Conservation (phyloP, 1,140 invertebrate species). For the Leptinotarsa texana region DNA sequence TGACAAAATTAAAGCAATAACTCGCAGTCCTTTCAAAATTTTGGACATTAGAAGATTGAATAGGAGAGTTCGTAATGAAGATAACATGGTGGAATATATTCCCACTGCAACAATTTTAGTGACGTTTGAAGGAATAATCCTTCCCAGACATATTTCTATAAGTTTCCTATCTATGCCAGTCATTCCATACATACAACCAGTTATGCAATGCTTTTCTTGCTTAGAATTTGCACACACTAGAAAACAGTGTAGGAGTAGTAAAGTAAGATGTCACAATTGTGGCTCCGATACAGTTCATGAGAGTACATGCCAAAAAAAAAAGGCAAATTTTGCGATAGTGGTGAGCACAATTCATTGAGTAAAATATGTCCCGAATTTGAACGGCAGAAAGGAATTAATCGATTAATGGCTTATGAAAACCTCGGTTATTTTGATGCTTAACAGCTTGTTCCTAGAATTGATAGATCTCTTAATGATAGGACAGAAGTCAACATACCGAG, state of each 20-base stretch:
- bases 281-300: neutral
- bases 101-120: neutral
- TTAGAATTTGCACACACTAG: conserved; percentile 12
- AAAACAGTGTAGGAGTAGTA: neutral
- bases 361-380: conserved; percentile 15
- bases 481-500: neutral
- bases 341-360: conserved; percentile 8
- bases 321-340: conserved; percentile 13
- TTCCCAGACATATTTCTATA: conserved; percentile 12
- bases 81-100: conserved; percentile 13
- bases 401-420: conserved; percentile 30
- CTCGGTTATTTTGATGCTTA: conserved; percentile 25
- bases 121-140: conserved; percentile 20
- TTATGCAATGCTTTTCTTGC: conserved; percentile 19
- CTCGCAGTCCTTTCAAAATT: conserved; percentile 9
- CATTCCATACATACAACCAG: conserved; percentile 8
- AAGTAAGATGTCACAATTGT: neutral
- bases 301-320: neutral
- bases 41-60: conserved; percentile 23
- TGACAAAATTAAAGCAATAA: neutral
- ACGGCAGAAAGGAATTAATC: conserved; percentile 13
- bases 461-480: neutral
- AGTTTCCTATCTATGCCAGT: conserved; percentile 12
- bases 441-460: conserved; percentile 1
- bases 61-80: conserved; percentile 12